Conservation (phyloP, 2,113 vertebrate species). For the Acrocephalus kingi region DNA sequence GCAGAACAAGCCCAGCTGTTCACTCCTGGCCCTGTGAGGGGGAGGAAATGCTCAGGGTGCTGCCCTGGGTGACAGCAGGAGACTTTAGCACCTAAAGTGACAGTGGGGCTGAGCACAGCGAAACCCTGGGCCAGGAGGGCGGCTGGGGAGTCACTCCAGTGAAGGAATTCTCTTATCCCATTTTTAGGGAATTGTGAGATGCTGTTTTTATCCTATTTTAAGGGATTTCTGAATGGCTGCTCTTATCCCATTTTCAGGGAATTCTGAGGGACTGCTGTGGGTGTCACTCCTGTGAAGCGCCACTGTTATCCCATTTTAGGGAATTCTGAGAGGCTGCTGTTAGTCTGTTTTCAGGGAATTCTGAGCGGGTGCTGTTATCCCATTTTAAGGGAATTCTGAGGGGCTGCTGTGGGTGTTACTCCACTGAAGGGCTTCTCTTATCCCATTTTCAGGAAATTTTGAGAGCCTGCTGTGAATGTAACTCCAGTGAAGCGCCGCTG, state of each 20-base stretch:
- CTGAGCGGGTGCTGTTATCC: too few species aligned
- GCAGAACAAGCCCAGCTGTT: background rate
- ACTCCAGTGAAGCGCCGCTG: too few species aligned
- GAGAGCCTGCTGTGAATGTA: background rate
- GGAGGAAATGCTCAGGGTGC: background rate
- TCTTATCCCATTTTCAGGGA: too few species aligned
- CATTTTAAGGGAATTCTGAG: background rate
- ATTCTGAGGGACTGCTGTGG: too few species aligned
- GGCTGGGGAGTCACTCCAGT: rapidly evolving
- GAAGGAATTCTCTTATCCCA: background rate
- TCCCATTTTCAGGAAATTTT: background rate
- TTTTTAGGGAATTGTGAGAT: too few species aligned
- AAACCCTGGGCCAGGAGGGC: background rate
- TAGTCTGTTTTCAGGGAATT: too few species aligned
- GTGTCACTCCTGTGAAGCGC: too few species aligned
- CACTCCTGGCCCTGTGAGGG: background rate
- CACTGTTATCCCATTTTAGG: too few species aligned
- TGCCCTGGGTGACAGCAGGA: too few species aligned
- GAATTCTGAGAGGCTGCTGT: too few species aligned
- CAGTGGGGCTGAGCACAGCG: background rate
- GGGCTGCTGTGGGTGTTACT: background rate
- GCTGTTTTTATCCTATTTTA: too few species aligned
- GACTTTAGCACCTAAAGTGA: background rate
- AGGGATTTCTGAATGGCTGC: too few species aligned
- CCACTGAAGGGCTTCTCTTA: background rate